Base-by-base conservation (phyloP, 2,888 invertebrate species). In the Cacoxenus indagator region DNA sequence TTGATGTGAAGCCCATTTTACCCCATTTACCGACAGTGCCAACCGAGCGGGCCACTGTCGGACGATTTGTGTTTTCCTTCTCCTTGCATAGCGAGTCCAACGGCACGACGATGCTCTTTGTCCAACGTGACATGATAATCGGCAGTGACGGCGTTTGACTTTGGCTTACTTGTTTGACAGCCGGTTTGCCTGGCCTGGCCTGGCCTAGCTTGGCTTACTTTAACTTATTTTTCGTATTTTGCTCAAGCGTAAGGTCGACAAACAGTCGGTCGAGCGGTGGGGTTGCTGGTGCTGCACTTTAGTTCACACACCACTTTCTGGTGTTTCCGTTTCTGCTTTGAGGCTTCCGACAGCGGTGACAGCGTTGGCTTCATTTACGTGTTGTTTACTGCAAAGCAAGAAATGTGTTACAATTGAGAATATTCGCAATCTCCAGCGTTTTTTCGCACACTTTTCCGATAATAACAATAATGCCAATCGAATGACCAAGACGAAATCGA, bases 21-120 rank as follows among this genome's bases (percentile, higher is more conserved):
- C 96, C 96, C 96, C 96, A 97, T 90, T 96, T 95, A 78, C 96
- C 96, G 76, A 96, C 94, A 37, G 95, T 95, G 74, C 96, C 96
- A 76, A 96, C 94, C 31, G 96, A 96, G 76, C 95, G 93, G 65
- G 96, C 94, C 67, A 96, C 96, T 65, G 95, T 93, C 8, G 96
- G 96, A 82, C 94, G 93, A 87, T 95, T 96, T 86, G 93, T 94
- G 87, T 95, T 95, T 84, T 93, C 93, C 75, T 88, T 88, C 86
- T 94, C 91, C 84, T 91, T 90, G 85, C 91, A 91, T 70, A 92
- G 89, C 84, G 91, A 90, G 82, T 92, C 92, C 88, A 92, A 88
- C 78, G 92, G 92, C 76, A 91, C 91, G 83, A 91, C 91, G 84
- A 91, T 91, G 87, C 90, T 91, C 89, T 91, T 91, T 86, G 90